Evolutionary conservation across 2,113 vertebrate genomes (phyloP).

Genomic region (Glaucomys volans): DNA sequence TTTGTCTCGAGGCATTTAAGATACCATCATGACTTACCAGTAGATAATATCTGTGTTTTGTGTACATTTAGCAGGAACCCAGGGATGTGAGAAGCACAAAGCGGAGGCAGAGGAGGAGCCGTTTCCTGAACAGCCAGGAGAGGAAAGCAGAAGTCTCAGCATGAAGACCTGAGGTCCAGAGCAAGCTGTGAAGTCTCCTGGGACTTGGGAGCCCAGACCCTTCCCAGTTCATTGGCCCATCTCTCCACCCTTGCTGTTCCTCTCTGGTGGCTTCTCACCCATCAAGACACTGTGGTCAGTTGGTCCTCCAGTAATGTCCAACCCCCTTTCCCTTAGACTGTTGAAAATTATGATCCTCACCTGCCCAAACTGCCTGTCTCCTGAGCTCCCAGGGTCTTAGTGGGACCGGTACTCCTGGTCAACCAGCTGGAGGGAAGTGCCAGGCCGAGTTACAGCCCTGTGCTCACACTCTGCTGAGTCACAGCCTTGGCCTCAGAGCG

Average conservation of each 20-base stretch:
- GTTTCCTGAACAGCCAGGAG: background rate
- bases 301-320: background rate
- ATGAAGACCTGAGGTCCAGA: background rate
- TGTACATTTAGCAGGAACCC: background rate
- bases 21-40: background rate
- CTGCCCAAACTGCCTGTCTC: background rate
- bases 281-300: background rate
- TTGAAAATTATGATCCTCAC: background rate
- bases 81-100: background rate
- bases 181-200: background rate
- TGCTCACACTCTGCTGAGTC: background rate
- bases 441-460: background rate
- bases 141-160: background rate
- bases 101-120: background rate
- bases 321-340: background rate
- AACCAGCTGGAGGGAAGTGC: background rate
- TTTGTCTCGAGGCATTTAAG: background rate
- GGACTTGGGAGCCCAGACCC: background rate
- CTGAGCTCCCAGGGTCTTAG: background rate
- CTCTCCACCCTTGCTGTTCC: background rate
- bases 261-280: background rate
- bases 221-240: background rate
- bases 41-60: background rate
- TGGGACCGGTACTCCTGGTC: background rate
- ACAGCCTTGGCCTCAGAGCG: background rate